These are phyloP conservation scores for Periophthalmus magnuspinnatus DNA, from an alignment of 2,797 vertebrate species.

Conservation along the genomic window DNA sequence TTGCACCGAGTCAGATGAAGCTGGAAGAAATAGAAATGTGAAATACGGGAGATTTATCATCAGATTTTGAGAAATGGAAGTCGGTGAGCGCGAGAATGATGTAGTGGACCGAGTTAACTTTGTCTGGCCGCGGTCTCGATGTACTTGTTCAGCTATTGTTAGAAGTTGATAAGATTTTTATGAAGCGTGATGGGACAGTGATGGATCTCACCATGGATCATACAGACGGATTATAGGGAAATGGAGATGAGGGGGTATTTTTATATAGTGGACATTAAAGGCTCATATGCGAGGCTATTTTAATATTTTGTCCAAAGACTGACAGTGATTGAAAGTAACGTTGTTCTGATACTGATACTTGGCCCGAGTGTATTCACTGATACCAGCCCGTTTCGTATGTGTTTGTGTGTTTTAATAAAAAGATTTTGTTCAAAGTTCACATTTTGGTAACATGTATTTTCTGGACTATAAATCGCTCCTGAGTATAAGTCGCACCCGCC, in stretches of 20 bases:
- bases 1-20: constrained; percentile 35
- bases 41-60: constrained; percentile 58
- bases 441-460: too few species aligned
- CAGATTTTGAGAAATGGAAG: constrained; percentile 71
- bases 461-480: too few species aligned
- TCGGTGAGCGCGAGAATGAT: constrained; percentile 64
- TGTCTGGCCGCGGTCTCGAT: constrained; percentile 46
- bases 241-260: constrained; percentile 35
- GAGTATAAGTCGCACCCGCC: too few species aligned
- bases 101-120: constrained; percentile 70
- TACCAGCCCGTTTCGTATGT: too few species aligned
- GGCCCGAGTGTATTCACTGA: too few species aligned
- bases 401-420: too few species aligned
- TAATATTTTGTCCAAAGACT: constrained; percentile 7
- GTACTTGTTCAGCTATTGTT: constrained; percentile 71
- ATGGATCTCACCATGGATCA: constrained; percentile 74
- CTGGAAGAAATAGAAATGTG: constrained; percentile 60
- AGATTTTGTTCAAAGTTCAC: too few species aligned
- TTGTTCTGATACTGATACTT: too few species aligned
- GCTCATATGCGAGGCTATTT: constrained; percentile 15
- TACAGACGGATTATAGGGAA: constrained; percentile 55
- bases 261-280: constrained; percentile 42
- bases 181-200: constrained; percentile 72
- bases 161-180: constrained; percentile 77
- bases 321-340: neutral